Evolutionary conservation across 1,140 invertebrate species (phyloP).

Genomic region (Drosophila orosa): DNA sequence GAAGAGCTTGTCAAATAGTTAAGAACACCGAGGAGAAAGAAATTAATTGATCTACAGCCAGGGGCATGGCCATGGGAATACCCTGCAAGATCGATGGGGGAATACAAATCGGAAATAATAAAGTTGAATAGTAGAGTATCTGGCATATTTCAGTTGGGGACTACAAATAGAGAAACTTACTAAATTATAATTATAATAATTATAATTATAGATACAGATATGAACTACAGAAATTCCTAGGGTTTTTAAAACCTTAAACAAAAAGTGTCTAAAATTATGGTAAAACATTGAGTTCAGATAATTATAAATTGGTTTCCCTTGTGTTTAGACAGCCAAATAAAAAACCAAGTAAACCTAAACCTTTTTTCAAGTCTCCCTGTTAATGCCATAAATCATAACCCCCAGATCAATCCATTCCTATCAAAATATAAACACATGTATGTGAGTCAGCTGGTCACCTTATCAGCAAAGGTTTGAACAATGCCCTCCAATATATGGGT

Average conservation of each 20-base stretch:
- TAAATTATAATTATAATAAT: too few species aligned
- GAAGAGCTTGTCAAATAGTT: constrained; percentile 73
- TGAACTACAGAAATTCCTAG: too few species aligned
- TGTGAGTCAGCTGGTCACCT: constrained; percentile 11
- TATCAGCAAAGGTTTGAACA: constrained; percentile 20
- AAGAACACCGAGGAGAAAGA: constrained; percentile 29
- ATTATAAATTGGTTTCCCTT: too few species aligned
- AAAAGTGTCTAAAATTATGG: too few species aligned
- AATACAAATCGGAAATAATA: constrained; percentile 3
- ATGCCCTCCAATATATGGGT: constrained; percentile 32
- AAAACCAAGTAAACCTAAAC: background rate
- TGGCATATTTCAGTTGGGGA: background rate
- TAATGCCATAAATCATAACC: constrained; percentile 4
- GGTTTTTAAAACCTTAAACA: too few species aligned
- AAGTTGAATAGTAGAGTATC: background rate
- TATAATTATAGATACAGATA: background rate
- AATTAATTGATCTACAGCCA: constrained; percentile 31
- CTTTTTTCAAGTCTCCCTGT: background rate
- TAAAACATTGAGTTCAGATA: too few species aligned
- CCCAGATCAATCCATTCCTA: constrained; percentile 7
- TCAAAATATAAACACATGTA: constrained; percentile 2
- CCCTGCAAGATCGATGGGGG: constrained; percentile 24
- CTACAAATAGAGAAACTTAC: background rate
- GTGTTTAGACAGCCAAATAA: background rate
- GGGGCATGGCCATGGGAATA: constrained; percentile 27